phyloP scores from a whole-genome alignment of 2,797 vertebrate genomes.

The Malacoctenus gilli region DNA sequence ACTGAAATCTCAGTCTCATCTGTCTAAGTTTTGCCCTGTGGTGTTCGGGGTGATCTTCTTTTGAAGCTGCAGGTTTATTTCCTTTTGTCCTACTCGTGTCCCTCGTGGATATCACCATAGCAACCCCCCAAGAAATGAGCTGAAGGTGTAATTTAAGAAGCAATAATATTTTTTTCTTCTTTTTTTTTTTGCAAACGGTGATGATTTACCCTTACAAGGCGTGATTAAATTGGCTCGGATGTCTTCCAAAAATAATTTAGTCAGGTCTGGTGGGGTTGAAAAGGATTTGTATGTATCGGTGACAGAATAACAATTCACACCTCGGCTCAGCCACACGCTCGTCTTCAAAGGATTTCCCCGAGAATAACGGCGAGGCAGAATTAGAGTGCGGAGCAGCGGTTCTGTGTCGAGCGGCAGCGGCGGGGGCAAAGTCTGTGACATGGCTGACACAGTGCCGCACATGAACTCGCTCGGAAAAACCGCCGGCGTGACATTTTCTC shows the following conservation, averaged over 20 bases:
- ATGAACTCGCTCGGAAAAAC: conserved; percentile 20
- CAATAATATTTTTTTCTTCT: conserved; percentile 35
- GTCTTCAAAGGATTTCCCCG: conserved; percentile 55
- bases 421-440: conserved; percentile 37
- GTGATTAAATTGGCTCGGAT: conserved; percentile 57
- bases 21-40: conserved; percentile 48
- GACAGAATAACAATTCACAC: conserved; percentile 63
- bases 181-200: conserved; percentile 9
- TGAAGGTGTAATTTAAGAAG: conserved; percentile 53
- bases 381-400: conserved; percentile 35
- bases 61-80: conserved; percentile 57
- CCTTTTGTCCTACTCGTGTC: conserved; percentile 50
- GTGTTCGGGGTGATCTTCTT: conserved; percentile 48
- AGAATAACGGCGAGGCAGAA: conserved; percentile 45
- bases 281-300: conserved; percentile 66
- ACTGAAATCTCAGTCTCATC: too few relatives aligned
- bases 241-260: conserved; percentile 64
- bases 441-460: conserved; percentile 20
- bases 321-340: conserved; percentile 33
- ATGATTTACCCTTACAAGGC: conserved; percentile 39
- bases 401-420: conserved; percentile 52
- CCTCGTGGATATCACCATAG: conserved; percentile 59
- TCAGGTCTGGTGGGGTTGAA: conserved; percentile 57
- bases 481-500: conserved; percentile 1
- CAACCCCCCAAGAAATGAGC: conserved; percentile 49